These are phyloP conservation scores for Stenoptilia bipunctidactyla DNA, from an alignment of 2,888 invertebrate genomes.

Conservation along the genomic window DNA sequence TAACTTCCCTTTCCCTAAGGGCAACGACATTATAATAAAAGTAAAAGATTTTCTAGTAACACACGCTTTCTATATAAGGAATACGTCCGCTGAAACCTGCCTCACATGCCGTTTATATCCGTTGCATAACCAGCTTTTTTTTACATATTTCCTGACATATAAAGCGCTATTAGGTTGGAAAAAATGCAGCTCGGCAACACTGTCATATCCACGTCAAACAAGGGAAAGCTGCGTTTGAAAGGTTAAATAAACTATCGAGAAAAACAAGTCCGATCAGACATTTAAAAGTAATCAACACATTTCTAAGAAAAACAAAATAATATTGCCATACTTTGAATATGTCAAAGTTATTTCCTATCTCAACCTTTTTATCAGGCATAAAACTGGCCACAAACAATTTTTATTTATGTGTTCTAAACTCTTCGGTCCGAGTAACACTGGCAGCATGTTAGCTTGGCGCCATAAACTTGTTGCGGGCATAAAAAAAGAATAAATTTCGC, in stretches of 20 bases:
- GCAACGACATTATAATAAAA: not conserved
- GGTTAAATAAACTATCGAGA: too few species aligned
- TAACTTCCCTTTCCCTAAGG: not conserved
- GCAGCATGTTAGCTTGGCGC: constrained; percentile 3
- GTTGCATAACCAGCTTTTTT: constrained; percentile 8
- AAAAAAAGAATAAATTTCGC: not conserved
- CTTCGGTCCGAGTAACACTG: constrained; percentile 7
- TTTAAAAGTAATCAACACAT: too few species aligned
- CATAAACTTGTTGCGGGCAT: not conserved
- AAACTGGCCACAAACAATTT: not conserved
- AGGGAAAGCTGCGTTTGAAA: too few species aligned
- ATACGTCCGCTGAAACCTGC: constrained; percentile 8
- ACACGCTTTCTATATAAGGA: not conserved
- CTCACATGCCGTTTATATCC: constrained; percentile 2
- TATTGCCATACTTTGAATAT: too few species aligned
- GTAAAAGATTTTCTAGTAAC: not conserved
- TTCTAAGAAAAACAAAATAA: too few species aligned
- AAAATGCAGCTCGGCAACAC: too few species aligned
- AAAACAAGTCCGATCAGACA: too few species aligned
- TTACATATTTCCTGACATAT: not conserved
- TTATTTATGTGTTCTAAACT: not conserved
- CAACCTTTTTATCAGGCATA: too few species aligned
- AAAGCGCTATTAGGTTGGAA: too few species aligned
- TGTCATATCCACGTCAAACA: too few species aligned
- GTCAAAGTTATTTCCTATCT: too few species aligned